Base-by-base conservation (phyloP, 2,888 invertebrate genomes). In the Limnephilus rhombicus region DNA sequence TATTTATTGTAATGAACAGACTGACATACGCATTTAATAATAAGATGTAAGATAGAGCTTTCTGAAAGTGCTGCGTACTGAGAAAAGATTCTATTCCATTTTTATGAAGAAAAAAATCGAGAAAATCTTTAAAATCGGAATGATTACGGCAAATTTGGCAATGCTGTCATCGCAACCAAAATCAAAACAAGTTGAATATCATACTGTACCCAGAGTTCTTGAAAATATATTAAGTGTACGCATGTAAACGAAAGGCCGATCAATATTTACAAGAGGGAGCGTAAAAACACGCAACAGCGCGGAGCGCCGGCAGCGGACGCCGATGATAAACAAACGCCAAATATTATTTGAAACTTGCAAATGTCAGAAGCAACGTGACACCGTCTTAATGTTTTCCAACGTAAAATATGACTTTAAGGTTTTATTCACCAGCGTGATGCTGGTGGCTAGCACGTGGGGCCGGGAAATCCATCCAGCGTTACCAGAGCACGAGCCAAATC, bases 141-240 rank as follows among this genome's bases (percentile, higher is more conserved):
- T n/a, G 68, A 68, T 68, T 68, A 7, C 9, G 24, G n/a, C 24
- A 68, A 68, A 68, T 68, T 68, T 9, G 68, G n/a, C n/a, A n/a
- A 45, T 86, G 86, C 49, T 86, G 86, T 45, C 86, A 86, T 86
- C 86, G 86, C 86, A 86, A 86, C 86, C 49, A 29, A 49, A 86
- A 41, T 45, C 49, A 86, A 86, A 86, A 86, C 86, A 86, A 86
- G 18, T 29, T 1, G 7, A 45, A 29, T 45, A 3, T 29, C n/a
- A 49, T n/a, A 13, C 9, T 86, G 24, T 83, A 83, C 83, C 37
- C 15, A 3, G 13, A 83, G 83, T 83, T 24, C 41, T 37, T 83
- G 83, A 83, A 83, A 37, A 83, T 83, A 3, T 41, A 31, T 18
- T 31, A 83, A 83, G 83, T 83, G 41, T 83, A 37, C 83, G 83